These are phyloP conservation scores for Salvator merianae DNA, from an alignment of 2,113 vertebrate genomes.

Conservation along the genomic window DNA sequence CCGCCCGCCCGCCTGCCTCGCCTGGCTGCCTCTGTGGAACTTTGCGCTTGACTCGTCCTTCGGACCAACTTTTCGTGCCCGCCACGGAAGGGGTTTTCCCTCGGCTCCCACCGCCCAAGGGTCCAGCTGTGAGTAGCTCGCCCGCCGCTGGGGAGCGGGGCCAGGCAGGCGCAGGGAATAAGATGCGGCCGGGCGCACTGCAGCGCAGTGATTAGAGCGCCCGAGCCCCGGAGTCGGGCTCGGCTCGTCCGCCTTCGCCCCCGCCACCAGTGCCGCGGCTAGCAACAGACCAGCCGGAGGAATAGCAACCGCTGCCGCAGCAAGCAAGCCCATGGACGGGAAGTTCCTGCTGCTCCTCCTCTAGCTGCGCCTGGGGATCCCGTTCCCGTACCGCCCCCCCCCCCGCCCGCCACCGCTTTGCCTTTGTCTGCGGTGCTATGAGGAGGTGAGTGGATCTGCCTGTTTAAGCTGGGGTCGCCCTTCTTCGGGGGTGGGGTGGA, in stretches of 20 bases:
- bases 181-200: slow-evolving; percentile 1
- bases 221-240: neutral
- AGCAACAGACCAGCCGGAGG: neutral
- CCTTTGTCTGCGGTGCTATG: slow-evolving; percentile 4
- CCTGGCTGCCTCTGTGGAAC: slow-evolving; percentile 31
- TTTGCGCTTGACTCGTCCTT: neutral
- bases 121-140: slow-evolving; percentile 10
- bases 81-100: neutral
- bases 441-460: slow-evolving; percentile 15
- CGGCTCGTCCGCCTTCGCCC: neutral
- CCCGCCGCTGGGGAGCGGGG: neutral
- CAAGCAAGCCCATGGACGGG: slow-evolving; percentile 22
- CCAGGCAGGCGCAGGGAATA: neutral
- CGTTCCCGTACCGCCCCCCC: neutral
- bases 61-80: slow-evolving; percentile 16
- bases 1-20: slow-evolving; percentile 16
- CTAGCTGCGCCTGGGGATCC: neutral
- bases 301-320: neutral
- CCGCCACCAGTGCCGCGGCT: slow-evolving; percentile 9
- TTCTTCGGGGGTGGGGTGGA: no score
- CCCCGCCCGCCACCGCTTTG: neutral
- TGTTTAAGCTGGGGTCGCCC: neutral
- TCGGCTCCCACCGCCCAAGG: slow-evolving; percentile 36
- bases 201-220: slow-evolving; percentile 7
- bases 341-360: neutral